Percentiles rank a stretch among this genome's conserved stretches.
Evolutionary conservation across 1,140 invertebrate species (phyloP).

Genomic region (Tetramorium alpestre): DNA sequence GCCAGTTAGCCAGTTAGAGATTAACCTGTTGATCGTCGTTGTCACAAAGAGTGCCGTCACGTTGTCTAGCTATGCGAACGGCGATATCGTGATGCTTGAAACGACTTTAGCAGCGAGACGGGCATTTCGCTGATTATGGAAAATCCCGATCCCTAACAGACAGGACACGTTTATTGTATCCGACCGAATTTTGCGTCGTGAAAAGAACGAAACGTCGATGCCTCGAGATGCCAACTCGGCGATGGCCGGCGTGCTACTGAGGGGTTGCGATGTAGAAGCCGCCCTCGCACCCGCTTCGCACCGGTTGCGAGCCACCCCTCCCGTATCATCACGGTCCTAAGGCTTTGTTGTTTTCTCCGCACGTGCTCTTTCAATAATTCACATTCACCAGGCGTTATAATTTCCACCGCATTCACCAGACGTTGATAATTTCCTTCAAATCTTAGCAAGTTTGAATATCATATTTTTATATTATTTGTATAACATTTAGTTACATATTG

Average conservation of each 20-base stretch:
- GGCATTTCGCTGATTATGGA: background rate
- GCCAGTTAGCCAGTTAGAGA: slow-evolving; percentile 54
- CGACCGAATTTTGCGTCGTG: slow-evolving; percentile 23
- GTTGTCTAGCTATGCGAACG: slow-evolving; percentile 15
- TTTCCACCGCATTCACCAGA: background rate
- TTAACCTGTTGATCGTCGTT: slow-evolving; percentile 79
- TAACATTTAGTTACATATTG: background rate
- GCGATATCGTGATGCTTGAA: background rate
- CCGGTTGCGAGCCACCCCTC: slow-evolving; percentile 37
- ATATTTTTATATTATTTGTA: background rate
- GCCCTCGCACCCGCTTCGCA: slow-evolving; percentile 61
- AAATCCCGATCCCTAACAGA: background rate
- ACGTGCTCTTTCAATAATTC: slow-evolving; percentile 56
- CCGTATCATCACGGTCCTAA: background rate
- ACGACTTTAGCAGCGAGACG: background rate
- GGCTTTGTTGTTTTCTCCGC: slow-evolving; percentile 44
- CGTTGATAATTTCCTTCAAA: background rate
- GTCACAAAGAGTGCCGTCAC: background rate
- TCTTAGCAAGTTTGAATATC: background rate
- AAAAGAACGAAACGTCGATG: background rate
- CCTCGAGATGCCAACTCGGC: slow-evolving; percentile 61
- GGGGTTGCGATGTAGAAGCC: slow-evolving; percentile 68
- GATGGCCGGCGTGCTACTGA: slow-evolving; percentile 79
- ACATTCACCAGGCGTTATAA: slow-evolving; percentile 15
- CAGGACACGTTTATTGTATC: background rate